Conservation (phyloP, 2,113 vertebrate species). For the Syngnathoides biaculeatus region DNA sequence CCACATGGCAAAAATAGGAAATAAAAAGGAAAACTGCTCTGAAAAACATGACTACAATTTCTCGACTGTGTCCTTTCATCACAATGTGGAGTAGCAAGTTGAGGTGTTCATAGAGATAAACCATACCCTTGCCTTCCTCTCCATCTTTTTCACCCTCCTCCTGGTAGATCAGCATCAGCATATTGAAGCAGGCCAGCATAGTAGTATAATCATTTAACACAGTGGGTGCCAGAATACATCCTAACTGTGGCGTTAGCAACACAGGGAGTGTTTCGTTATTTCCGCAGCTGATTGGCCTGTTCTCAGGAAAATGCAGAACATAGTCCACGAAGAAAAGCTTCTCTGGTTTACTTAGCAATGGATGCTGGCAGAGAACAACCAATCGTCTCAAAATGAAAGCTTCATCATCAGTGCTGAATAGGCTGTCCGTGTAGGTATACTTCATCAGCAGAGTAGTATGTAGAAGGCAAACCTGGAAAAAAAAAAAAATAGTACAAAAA, state of each 20-base stretch:
- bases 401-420: conserved; percentile 85
- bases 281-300: conserved; percentile 77
- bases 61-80: conserved; percentile 55
- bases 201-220: conserved; percentile 78
- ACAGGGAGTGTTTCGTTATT: conserved; percentile 78
- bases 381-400: conserved; percentile 79
- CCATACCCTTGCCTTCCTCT: conserved; percentile 62
- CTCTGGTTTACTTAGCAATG: conserved; percentile 62
- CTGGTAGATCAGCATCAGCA: conserved; percentile 77
- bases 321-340: conserved; percentile 85
- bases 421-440: conserved; percentile 81
- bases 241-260: conserved; percentile 74
- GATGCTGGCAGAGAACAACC: conserved; percentile 80
- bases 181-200: conserved; percentile 77
- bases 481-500: neutral
- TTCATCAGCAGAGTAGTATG: conserved; percentile 82
- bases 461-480: conserved; percentile 70
- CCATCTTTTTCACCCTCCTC: conserved; percentile 72
- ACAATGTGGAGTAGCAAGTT: conserved; percentile 70
- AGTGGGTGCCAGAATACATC: conserved; percentile 72
- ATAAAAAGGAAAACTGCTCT: conserved; percentile 77
- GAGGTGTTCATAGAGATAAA: conserved; percentile 76
- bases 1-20: conserved; percentile 65
- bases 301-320: conserved; percentile 84
- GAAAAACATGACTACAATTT: conserved; percentile 76